Evolutionary conservation across 2,113 vertebrate species (phyloP).

Genomic region (Eudyptes chrysolophus): DNA sequence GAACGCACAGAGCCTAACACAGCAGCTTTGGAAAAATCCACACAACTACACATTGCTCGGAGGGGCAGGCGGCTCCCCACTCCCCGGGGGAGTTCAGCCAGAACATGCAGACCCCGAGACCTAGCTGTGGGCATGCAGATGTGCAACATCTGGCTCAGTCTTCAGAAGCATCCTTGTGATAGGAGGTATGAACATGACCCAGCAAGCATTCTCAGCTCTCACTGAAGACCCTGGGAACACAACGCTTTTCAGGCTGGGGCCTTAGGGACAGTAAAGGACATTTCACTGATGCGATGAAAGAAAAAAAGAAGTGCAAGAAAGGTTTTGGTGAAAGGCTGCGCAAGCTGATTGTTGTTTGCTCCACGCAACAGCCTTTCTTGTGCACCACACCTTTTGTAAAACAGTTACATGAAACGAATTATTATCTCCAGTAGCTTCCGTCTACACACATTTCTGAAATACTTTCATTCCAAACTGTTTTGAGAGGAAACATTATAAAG

Average conservation of each 20-base stretch:
- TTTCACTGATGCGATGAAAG: not conserved
- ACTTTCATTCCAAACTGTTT: not conserved
- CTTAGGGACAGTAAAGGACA: not conserved
- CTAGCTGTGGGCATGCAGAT: not conserved
- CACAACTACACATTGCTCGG: not conserved
- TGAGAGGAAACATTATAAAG: constrained; percentile 35
- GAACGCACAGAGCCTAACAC: rapidly evolving
- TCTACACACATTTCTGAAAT: constrained; percentile 19
- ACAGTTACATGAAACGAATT: not conserved
- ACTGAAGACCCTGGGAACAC: not conserved
- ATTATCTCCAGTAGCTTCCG: constrained; percentile 35
- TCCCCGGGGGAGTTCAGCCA: not conserved
- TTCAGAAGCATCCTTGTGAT: not conserved
- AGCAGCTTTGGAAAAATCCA: not conserved
- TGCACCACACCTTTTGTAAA: constrained; percentile 18
- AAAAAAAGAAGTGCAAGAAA: not conserved
- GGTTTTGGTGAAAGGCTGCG: not conserved
- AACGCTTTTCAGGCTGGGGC: not conserved
- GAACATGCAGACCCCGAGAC: not conserved
- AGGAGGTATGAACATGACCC: not conserved
- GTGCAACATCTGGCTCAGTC: not conserved
- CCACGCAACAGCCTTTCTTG: not conserved
- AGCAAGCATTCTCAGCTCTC: not conserved
- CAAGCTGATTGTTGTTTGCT: not conserved
- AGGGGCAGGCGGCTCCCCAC: not conserved